These are phyloP conservation scores for Drosophila tsacasi DNA, from an alignment of 1,140 invertebrate species.

Conservation along the genomic window DNA sequence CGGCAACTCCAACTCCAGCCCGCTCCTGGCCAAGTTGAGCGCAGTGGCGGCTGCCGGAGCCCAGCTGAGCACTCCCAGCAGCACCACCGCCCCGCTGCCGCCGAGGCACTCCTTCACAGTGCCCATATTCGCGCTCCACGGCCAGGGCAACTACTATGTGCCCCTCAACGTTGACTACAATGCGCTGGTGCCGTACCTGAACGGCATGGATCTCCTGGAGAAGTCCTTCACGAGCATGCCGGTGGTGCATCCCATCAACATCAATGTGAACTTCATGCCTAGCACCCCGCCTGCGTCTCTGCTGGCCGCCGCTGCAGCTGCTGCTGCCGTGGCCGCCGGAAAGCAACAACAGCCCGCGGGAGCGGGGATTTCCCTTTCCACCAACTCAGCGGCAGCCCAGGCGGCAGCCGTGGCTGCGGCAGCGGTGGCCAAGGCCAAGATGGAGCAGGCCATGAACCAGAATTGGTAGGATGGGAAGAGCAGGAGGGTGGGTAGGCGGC, in stretches of 20 bases:
- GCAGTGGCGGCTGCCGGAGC: slow-evolving; percentile 31
- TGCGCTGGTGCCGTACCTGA: slow-evolving; percentile 90
- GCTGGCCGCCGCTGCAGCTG: slow-evolving; percentile 73
- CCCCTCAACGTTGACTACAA: slow-evolving; percentile 94
- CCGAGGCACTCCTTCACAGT: slow-evolving; percentile 86
- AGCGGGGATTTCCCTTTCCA: slow-evolving; percentile 87
- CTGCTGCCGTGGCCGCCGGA: slow-evolving; percentile 67
- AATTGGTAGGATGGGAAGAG: slow-evolving; percentile 56
- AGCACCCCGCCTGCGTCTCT: slow-evolving; percentile 59
- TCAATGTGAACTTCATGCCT: slow-evolving; percentile 92
- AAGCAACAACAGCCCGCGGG: slow-evolving; percentile 83
- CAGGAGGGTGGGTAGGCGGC: neutral
- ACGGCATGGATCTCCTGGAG: slow-evolving; percentile 87
- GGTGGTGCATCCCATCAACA: slow-evolving; percentile 94
- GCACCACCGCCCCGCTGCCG: slow-evolving; percentile 77
- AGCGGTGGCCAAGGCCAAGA: slow-evolving; percentile 71
- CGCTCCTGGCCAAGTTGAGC: slow-evolving; percentile 55
- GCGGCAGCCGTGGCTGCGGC: slow-evolving; percentile 55
- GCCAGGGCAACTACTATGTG: slow-evolving; percentile 95
- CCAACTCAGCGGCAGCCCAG: slow-evolving; percentile 50
- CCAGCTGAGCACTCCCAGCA: slow-evolving; percentile 66
- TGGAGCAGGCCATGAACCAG: slow-evolving; percentile 74
- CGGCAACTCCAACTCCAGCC: slow-evolving; percentile 65
- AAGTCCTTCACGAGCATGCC: slow-evolving; percentile 86
- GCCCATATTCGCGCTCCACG: slow-evolving; percentile 93